Evolutionary conservation across 1,140 invertebrate species (phyloP).

Genomic region (Chlorops oryzae): DNA sequence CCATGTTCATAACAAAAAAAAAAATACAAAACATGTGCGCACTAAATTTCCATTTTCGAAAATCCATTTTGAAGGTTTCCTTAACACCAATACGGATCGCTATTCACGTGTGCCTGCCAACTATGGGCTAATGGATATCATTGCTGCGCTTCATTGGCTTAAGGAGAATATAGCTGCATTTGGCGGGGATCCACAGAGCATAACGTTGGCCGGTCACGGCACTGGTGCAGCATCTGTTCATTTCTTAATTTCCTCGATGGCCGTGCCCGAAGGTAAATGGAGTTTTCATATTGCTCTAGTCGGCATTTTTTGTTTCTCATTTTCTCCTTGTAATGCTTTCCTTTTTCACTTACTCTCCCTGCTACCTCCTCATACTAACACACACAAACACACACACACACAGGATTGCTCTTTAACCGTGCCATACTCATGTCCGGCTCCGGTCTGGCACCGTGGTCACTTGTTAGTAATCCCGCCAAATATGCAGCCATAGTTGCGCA

Average conservation of each 20-base stretch:
- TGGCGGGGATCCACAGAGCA: slow-evolving; percentile 84
- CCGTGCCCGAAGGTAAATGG: slow-evolving; percentile 80
- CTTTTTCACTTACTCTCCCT: no score
- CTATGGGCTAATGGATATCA: slow-evolving; percentile 93
- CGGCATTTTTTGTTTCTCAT: no score
- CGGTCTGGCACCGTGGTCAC: slow-evolving; percentile 86
- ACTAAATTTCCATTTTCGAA: background rate
- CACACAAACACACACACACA: no score
- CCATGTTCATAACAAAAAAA: background rate
- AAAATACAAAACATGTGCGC: background rate
- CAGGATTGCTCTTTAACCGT: slow-evolving; percentile 85
- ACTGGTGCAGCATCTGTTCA: slow-evolving; percentile 93
- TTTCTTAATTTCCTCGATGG: slow-evolving; percentile 85
- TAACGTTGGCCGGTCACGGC: slow-evolving; percentile 92
- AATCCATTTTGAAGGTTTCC: slow-evolving; percentile 60
- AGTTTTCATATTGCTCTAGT: no score
- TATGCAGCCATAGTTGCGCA: slow-evolving; percentile 81
- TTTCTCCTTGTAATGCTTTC: no score
- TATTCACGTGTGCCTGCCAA: slow-evolving; percentile 79
- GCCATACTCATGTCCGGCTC: slow-evolving; percentile 93
- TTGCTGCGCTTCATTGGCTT: slow-evolving; percentile 88
- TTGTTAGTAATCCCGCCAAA: slow-evolving; percentile 78
- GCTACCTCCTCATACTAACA: no score
- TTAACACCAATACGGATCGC: slow-evolving; percentile 80
- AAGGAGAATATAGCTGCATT: slow-evolving; percentile 90